Evolutionary conservation across 2,113 vertebrate genomes (phyloP), one percentile per base, ranked within the genome.

Genomic region (Serranochromis macrocephalus): DNA sequence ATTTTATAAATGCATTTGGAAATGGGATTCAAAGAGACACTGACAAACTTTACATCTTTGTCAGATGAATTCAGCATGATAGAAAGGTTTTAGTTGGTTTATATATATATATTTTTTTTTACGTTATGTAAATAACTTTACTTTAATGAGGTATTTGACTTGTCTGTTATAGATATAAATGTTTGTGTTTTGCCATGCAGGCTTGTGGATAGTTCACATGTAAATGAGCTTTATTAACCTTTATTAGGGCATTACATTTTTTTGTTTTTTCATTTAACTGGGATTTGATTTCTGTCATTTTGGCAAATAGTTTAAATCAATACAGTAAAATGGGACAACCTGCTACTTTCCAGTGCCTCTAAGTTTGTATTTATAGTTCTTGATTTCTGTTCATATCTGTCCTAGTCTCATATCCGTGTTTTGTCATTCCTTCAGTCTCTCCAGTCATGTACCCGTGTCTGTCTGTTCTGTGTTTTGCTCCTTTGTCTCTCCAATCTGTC

Each of bases 401-500:
- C 4, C 29, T 63, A 33, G 29, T 36, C 61, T 66, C 31, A 36
- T 36, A 66, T 66, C 61, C 0, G 3, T 66, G 61, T 66, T 66
- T 66, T 66, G 61, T 66, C n/a, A 36, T 36, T 66, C 17, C 61
- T 66, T 66, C 31, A 66, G 61, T 36, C 61, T 66, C 9, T 9
- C 58, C 31, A 33, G 17, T 63, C 61, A 66, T n/a, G 61, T 66
- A 66, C 31, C 31, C 17, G 9, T 66, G 31, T 66, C 33, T 66
- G 61, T 38, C 61, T 66, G 31, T 66, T 38, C 33, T n/a, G 31
- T 66, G 33, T 66, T 38, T 66, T 38, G 19, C 61, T 38, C 61
- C 61, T 66, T 66, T 66, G 61, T 66, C 61, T 66, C 61, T n/a
- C 61, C 61, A 66, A 19, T 66, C 33, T 38, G 29, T 66, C 61